These are phyloP conservation scores for Andricus grossulariae DNA, from an alignment of 1,140 invertebrate genomes.

Conservation along the genomic window DNA sequence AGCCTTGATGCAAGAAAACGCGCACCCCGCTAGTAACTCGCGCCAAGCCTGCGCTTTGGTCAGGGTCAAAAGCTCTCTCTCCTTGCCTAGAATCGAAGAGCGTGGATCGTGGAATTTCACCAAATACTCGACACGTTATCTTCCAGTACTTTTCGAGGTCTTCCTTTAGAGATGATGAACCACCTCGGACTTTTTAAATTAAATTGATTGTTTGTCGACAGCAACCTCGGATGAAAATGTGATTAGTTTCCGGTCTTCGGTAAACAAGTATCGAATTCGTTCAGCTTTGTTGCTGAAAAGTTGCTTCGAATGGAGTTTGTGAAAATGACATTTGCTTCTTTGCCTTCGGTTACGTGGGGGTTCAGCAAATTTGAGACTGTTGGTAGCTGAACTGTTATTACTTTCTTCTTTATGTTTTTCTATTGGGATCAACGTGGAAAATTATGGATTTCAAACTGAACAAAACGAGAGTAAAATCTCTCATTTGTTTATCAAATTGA, in stretches of 20 bases:
- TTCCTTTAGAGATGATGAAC: neutral
- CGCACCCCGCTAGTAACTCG: constrained; percentile 43
- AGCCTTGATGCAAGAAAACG: constrained; percentile 29
- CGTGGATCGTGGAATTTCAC: constrained; percentile 24
- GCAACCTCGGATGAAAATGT: neutral
- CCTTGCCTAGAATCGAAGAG: constrained; percentile 25
- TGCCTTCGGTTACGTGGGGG: no score
- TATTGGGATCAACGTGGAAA: no score
- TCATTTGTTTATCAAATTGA: no score
- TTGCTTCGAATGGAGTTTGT: no score
- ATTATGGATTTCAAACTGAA: no score
- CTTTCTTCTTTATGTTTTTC: no score
- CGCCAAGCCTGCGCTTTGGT: constrained; percentile 62
- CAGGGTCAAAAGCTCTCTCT: neutral
- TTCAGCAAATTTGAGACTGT: no score
- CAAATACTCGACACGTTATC: neutral
- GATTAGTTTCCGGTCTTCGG: neutral
- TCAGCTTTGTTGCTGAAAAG: no score
- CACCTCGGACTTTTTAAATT: neutral
- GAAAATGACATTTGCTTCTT: no score
- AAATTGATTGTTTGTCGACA: neutral
- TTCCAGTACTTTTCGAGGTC: constrained; percentile 14
- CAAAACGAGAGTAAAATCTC: no score
- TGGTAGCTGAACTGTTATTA: no score
- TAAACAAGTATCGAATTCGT: neutral